These are phyloP conservation scores for Drusus annulatus DNA, from an alignment of 1,140 invertebrate genomes.

Conservation along the genomic window DNA sequence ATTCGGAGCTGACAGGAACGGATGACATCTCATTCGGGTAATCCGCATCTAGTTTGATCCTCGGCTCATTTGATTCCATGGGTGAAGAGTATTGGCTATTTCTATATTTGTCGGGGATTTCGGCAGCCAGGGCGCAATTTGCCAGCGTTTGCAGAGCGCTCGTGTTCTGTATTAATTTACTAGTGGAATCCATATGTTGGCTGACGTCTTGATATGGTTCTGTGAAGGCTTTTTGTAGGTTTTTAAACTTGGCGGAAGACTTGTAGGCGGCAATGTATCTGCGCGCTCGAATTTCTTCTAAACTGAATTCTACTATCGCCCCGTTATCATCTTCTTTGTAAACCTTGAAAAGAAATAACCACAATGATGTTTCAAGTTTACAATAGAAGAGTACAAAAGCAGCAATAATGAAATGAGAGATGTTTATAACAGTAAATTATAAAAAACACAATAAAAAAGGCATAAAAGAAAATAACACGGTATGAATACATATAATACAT, in stretches of 20 bases:
- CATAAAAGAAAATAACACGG: no score
- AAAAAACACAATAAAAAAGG: no score
- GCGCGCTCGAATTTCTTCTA: constrained; percentile 77
- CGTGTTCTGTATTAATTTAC: constrained; percentile 1
- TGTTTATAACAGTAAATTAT: no score
- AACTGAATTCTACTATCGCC: constrained; percentile 73
- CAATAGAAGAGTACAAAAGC: neutral
- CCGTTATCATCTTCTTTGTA: constrained; percentile 71
- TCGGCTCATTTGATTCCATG: constrained; percentile 65
- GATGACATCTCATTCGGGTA: constrained; percentile 63
- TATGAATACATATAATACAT: no score
- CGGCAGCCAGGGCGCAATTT: constrained; percentile 65
- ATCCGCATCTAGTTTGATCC: constrained; percentile 68
- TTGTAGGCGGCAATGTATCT: constrained; percentile 50
- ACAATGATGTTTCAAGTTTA: neutral
- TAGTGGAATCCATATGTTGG: constrained; percentile 56
- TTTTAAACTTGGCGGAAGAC: constrained; percentile 7
- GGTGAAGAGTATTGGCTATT: constrained; percentile 59
- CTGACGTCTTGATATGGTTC: neutral
- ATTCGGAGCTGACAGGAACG: constrained; percentile 45
- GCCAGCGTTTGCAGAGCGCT: constrained; percentile 69
- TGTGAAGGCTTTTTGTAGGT: neutral
- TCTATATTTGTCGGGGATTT: neutral
- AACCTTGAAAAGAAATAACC: constrained; percentile 65
- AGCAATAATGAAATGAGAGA: neutral